Base-by-base conservation (phyloP, 2,888 invertebrate genomes). In the Embidobia sp. region DNA sequence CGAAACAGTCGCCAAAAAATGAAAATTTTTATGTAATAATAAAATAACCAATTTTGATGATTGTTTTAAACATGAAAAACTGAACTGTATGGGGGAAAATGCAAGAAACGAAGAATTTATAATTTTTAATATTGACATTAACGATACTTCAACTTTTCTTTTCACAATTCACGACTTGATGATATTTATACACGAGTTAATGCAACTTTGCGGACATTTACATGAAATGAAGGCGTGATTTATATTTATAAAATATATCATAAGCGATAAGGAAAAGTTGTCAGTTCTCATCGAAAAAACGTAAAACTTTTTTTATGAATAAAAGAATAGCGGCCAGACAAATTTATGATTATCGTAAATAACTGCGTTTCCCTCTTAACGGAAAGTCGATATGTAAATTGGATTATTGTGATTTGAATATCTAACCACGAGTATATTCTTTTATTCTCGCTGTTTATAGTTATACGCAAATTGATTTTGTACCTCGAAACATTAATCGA, bases 381-480 rank as follows among this genome's bases (percentile, higher is more conserved):
- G 40, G 35, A 66, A 66, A 66, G 22, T 44, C 7, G 53, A 53
- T 44, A 66, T 53, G 66, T 44, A 66, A 66, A 66, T 66, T 31
- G n/a, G 42, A 44, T 44, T 48, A 49, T 64, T 33, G 55, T 46
- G 40, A 22, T 51, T 26, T 26, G 53, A 44, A 53, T 53, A 53
- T 53, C 35, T 15, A n/a, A 13, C 26, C 29, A 11, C 53, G 10
- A 66, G 18, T 29, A 8, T 22, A n/a, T 11, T 35, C 51, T 46
- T 44, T 22, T 18, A 46, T 33, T 33, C 10, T 11, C 13, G 13
- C 15, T 13, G 19, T 46, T 44, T 35, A 57, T 31, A 59, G 3
- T 22, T 31, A n/a, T n/a, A n/a, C n/a, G n/a, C n/a, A 13, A 63
- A 63, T 31, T 33, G 51, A 46, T 66, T 35, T 35, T 18, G 44